These are phyloP conservation scores for Bubalus kerabau DNA, from an alignment of 2,113 vertebrate genomes.

Conservation along the genomic window DNA sequence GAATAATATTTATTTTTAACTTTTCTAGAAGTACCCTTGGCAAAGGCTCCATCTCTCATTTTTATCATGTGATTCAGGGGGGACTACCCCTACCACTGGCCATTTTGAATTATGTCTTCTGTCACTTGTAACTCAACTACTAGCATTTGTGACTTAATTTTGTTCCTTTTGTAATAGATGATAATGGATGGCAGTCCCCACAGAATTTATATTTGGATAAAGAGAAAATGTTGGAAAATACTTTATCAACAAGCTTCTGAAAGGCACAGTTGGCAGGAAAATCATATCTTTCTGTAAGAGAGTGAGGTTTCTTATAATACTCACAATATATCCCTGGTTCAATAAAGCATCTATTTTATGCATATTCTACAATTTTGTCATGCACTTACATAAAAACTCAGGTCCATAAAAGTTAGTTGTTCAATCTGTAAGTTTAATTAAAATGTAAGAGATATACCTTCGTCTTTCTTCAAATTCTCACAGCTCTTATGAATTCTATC, in stretches of 20 bases:
- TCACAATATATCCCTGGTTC: background rate
- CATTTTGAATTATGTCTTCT: background rate
- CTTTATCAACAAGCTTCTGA: background rate
- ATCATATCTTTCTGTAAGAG: background rate
- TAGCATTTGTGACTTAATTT: background rate
- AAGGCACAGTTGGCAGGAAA: background rate
- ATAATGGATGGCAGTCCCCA: background rate
- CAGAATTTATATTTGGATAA: background rate
- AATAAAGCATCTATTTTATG: background rate
- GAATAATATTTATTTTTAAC: background rate
- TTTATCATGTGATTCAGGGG: background rate
- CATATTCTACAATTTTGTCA: background rate
- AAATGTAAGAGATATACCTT: background rate
- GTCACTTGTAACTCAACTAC: background rate
- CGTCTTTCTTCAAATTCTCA: background rate
- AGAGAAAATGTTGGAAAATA: background rate
- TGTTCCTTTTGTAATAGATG: background rate
- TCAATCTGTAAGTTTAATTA: constrained; percentile 1
- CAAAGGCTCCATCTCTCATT: background rate
- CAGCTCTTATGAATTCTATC: background rate
- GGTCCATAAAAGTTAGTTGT: background rate
- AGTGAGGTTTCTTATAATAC: background rate
- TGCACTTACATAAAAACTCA: background rate
- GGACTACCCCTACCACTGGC: background rate
- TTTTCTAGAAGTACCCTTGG: background rate